phyloP scores from a whole-genome alignment of 1,140 invertebrate species.

The Eufriesea mexicana region DNA sequence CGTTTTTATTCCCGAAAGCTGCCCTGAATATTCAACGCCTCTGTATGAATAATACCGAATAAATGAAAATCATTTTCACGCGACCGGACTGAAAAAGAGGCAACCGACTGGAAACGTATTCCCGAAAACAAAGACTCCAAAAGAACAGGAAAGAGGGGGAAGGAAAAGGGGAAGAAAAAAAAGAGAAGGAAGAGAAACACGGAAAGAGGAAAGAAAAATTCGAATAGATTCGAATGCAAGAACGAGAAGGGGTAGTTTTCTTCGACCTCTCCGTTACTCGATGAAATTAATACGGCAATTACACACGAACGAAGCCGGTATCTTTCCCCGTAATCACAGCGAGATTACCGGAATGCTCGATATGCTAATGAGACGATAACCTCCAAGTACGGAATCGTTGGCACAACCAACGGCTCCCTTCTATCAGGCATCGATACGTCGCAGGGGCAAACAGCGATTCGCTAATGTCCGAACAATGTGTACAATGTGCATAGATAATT shows the following conservation, averaged over 20 bases:
- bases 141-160: neutral
- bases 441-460: slow-evolving; percentile 55
- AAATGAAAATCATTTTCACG: slow-evolving; percentile 31
- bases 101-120: neutral
- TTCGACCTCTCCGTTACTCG: no score
- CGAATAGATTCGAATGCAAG: neutral
- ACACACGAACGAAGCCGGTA: neutral
- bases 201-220: neutral
- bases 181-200: neutral
- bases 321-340: slow-evolving; percentile 14
- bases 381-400: slow-evolving; percentile 44
- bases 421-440: slow-evolving; percentile 51
- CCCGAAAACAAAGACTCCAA: neutral
- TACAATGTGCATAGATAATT: slow-evolving; percentile 64
- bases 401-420: neutral
- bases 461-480: slow-evolving; percentile 60
- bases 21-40: slow-evolving; percentile 27
- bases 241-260: neutral
- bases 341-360: slow-evolving; percentile 38
- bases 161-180: no score
- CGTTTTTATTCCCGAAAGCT: slow-evolving; percentile 24
- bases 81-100: neutral
- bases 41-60: slow-evolving; percentile 30
- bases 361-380: slow-evolving; percentile 52
- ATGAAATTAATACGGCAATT: slow-evolving; percentile 35